Evolutionary conservation across 1,140 invertebrate genomes (phyloP).

Genomic region (Zaprionus africanus): DNA sequence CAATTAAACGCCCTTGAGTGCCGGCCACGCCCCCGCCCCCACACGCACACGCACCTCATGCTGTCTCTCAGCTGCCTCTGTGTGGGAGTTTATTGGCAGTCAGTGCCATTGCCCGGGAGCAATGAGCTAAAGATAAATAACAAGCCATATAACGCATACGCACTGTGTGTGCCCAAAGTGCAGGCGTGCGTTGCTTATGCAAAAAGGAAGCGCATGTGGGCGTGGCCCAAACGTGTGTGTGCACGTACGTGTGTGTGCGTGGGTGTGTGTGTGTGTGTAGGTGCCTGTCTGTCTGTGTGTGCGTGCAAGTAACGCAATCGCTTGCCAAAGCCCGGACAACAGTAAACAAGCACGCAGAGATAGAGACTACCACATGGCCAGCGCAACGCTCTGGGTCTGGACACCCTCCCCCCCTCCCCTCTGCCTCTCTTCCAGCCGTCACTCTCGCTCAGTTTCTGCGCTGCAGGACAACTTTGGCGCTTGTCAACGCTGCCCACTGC

Average conservation of each 20-base stretch:
- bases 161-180: slow-evolving; percentile 64
- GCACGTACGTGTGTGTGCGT: not conserved
- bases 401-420: not conserved
- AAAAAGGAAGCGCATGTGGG: slow-evolving; percentile 58
- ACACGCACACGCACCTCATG: not conserved
- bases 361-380: slow-evolving; percentile 33
- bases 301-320: slow-evolving; percentile 43
- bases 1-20: slow-evolving; percentile 82
- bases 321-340: slow-evolving; percentile 55
- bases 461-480: slow-evolving; percentile 36
- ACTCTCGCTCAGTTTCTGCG: slow-evolving; percentile 3
- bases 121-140: slow-evolving; percentile 81
- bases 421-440: not conserved
- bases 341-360: slow-evolving; percentile 67
- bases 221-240: slow-evolving; percentile 6
- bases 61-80: not conserved
- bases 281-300: slow-evolving; percentile 11
- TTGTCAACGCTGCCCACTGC: slow-evolving; percentile 45
- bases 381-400: not conserved
- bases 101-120: slow-evolving; percentile 50
- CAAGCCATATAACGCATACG: slow-evolving; percentile 80
- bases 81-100: slow-evolving; percentile 68
- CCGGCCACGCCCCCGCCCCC: slow-evolving; percentile 45
- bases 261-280: not conserved
- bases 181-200: slow-evolving; percentile 51